Conservation (phyloP, 2,888 invertebrate genomes). For the Chromoteleia sp. region DNA sequence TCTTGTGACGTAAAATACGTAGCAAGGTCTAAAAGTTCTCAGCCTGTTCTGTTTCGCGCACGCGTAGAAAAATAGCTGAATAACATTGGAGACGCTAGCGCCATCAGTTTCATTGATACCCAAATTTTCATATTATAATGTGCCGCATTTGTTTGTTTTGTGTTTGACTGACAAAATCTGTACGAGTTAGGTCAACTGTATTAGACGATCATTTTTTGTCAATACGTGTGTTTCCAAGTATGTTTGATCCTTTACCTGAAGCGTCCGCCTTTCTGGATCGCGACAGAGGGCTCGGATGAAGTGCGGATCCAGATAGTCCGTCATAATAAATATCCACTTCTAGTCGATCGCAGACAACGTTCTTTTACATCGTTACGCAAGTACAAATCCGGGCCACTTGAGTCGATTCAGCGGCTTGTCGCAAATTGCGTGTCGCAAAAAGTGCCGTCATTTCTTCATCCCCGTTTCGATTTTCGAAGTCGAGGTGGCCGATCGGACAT, state of each 20-base stretch:
- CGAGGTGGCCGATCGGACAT: neutral
- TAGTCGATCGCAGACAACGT: conserved; percentile 45
- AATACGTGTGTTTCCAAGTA: no score
- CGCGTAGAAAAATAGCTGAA: no score
- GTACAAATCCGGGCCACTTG: neutral
- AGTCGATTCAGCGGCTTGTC: conserved; percentile 40
- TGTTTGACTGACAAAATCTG: no score
- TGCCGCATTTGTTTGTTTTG: no score
- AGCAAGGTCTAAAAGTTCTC: no score
- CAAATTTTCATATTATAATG: no score
- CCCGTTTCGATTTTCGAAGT: conserved; percentile 20
- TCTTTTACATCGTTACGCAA: conserved; percentile 37
- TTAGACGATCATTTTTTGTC: no score
- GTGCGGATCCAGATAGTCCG: conserved; percentile 86
- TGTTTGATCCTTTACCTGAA: conserved; percentile 85
- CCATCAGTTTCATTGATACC: no score
- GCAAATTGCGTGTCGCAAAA: neutral
- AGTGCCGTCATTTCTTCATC: conserved; percentile 33
- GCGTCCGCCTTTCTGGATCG: conserved; percentile 86
- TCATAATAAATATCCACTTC: conserved; percentile 81
- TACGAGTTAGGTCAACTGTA: no score
- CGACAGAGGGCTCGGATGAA: conserved; percentile 86
- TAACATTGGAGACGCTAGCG: no score
- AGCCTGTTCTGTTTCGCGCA: no score
- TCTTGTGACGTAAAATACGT: no score